Conservation (phyloP, 2,113 vertebrate genomes). For the Lepus timidus region DNA sequence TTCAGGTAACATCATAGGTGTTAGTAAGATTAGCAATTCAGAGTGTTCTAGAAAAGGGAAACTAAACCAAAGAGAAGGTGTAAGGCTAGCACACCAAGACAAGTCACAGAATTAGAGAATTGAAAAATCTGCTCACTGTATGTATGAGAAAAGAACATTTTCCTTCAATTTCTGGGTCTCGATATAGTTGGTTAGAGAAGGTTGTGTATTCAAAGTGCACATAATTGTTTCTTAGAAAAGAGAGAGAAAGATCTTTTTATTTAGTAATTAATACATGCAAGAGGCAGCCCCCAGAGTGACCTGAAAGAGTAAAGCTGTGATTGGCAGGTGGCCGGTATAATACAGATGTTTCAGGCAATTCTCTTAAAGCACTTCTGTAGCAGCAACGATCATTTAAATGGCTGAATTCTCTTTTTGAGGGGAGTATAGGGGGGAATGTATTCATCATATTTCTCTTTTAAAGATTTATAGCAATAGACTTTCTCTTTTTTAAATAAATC, state of each 20-base stretch:
- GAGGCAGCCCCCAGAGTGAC: constrained; percentile 89
- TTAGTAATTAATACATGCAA: constrained; percentile 89
- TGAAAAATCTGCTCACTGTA: constrained; percentile 84
- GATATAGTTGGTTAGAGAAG: constrained; percentile 84
- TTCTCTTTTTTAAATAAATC: constrained; percentile 89
- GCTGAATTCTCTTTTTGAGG: constrained; percentile 86
- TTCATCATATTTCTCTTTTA: constrained; percentile 85
- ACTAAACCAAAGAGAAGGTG: constrained; percentile 86
- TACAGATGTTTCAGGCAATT: constrained; percentile 90
- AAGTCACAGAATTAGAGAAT: constrained; percentile 87
- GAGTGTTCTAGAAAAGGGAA: constrained; percentile 88
- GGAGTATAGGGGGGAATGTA: constrained; percentile 84
- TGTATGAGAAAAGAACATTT: constrained; percentile 85
- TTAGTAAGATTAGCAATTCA: constrained; percentile 88
- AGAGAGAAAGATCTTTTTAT: constrained; percentile 84
- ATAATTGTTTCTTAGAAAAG: constrained; percentile 84
- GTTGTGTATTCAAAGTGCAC: constrained; percentile 90
- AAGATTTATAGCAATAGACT: constrained; percentile 89
- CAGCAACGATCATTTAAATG: constrained; percentile 90
- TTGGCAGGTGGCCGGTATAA: constrained; percentile 89
- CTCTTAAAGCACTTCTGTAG: constrained; percentile 92
- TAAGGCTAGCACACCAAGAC: constrained; percentile 86
- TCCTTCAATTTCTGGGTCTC: constrained; percentile 84
- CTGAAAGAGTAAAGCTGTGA: constrained; percentile 91
- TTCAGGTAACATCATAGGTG: constrained; percentile 88